Evolutionary conservation across 1,140 invertebrate genomes (phyloP), one percentile per base, ranked within the genome.

Genomic region (Heliconius himera): DNA sequence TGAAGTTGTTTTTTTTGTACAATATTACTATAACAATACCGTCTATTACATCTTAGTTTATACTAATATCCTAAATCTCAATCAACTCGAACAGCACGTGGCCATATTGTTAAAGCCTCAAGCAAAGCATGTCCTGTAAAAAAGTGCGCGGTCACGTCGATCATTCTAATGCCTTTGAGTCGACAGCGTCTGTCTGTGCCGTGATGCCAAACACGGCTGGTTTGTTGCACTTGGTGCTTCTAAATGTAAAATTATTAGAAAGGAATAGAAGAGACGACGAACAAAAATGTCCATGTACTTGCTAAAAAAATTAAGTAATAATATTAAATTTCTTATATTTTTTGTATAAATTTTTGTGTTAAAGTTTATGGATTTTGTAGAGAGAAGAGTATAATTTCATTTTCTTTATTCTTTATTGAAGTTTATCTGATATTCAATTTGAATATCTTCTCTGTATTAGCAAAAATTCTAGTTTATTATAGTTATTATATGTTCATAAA

Each of bases 151-250:
- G 86, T 91, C 90, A 90, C 82, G 88, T 89, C 88, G 77, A 89
- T 91, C 90, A 91, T 88, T 87, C 85, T 86, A 84, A 87, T 86
- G 86, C 86, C 81, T 89, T 89, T 90, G 90, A 90, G 88, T 84
- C 84, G 90, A 88, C 89, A 88, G 85, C 83, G 85, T 82, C 84
- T 86, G 88, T 89, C 90, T 77, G 79, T 79, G 77, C 73, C 79
- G 87, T 83, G 84, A 87, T 82, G 87, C 83, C 89, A 91, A 91
- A 90, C 90, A 91, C 51, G 22, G 74, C n/a, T 11, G 83, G 73
- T 84, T 33, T 70, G 74, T 83, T 90, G 60, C 60, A 29, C 60
- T 66, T 66, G 22, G 9, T 1, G 13, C 60, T 66, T 29, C 5
- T 66, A 56, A 22, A 56, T 56, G 20, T 56, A 22, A 22, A 22